phyloP scores from a whole-genome alignment of 2,113 vertebrate species.

The Platysternon megacephalum region DNA sequence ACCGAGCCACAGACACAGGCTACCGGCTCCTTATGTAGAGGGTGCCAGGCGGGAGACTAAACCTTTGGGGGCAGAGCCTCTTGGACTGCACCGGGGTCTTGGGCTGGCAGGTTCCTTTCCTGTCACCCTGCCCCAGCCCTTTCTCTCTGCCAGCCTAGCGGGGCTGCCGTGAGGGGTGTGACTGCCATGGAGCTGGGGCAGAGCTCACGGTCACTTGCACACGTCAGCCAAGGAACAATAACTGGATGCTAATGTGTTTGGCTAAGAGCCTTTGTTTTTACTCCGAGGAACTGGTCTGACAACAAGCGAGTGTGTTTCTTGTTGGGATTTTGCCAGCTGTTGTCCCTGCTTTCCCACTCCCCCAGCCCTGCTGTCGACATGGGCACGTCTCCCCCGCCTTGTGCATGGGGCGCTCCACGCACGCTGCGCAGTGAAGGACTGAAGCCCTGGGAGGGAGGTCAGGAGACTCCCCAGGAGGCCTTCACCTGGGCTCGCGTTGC shows the following conservation, averaged over 20 bases:
- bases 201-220: neutral
- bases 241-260: neutral
- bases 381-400: neutral
- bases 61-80: neutral
- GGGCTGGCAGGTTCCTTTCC: neutral
- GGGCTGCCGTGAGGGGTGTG: neutral
- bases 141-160: neutral
- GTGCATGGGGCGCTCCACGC: neutral
- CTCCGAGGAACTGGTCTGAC: neutral
- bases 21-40: neutral
- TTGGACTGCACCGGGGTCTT: neutral
- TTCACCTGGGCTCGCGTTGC: neutral
- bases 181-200: neutral
- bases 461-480: neutral
- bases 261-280: neutral
- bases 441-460: neutral
- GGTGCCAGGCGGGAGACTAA: accelerated
- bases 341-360: neutral
- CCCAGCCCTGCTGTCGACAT: neutral
- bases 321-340: neutral
- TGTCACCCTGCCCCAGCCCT: neutral
- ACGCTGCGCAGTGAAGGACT: too few species aligned
- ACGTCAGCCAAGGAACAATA: neutral
- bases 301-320: neutral
- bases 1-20: neutral